These are phyloP conservation scores for Ennomos quercinarius DNA, from an alignment of 2,888 invertebrate species.

Conservation along the genomic window DNA sequence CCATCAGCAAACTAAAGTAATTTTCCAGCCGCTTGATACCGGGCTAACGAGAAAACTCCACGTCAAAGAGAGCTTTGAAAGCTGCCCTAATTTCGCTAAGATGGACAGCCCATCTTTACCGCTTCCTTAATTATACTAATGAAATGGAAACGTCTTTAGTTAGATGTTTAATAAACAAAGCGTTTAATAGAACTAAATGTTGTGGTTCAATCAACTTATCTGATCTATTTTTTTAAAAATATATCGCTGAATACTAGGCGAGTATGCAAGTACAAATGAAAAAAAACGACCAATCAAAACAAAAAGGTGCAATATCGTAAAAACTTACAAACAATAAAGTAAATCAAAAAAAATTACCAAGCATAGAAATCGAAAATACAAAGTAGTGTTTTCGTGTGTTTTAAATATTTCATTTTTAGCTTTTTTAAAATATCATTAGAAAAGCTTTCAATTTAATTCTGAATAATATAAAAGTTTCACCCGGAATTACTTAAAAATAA, in stretches of 20 bases:
- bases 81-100: conserved; percentile 20
- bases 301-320: no score
- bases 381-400: no score
- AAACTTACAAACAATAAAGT: no score
- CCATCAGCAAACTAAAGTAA: conserved; percentile 14
- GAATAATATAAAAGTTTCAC: conserved; percentile 12
- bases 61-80: conserved; percentile 24
- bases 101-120: conserved; percentile 8
- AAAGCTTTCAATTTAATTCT: conserved; percentile 8
- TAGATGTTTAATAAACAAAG: not conserved
- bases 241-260: no score
- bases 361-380: no score
- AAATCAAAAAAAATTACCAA: no score
- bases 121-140: conserved; percentile 18
- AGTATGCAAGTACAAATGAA: no score
- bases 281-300: no score
- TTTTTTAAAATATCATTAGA: no score
- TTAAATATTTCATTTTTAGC: no score
- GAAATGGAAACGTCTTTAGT: conserved; percentile 1
- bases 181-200: not conserved
- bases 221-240: no score
- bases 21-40: conserved; percentile 21
- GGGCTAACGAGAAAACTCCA: conserved; percentile 14
- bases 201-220: no score
- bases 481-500: conserved; percentile 10